phyloP scores from a whole-genome alignment of 2,888 invertebrate genomes.

The Calameuta filiformis region DNA sequence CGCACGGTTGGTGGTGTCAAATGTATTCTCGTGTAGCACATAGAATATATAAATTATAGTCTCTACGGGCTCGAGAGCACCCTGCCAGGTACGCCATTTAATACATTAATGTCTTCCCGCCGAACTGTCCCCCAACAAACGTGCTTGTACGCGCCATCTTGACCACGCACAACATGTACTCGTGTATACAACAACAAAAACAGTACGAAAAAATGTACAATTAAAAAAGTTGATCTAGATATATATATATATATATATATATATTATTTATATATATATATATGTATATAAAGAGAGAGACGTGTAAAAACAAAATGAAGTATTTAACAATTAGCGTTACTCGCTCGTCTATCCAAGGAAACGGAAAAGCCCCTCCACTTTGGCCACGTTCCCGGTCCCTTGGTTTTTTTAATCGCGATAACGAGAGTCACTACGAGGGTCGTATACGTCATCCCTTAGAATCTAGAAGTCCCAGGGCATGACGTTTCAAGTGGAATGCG shows the following conservation, averaged over 20 bases:
- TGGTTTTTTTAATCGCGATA: background rate
- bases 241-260: too few species aligned
- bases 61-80: slow-evolving; percentile 18
- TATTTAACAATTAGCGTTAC: background rate
- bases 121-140: slow-evolving; percentile 30
- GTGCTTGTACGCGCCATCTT: background rate
- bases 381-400: background rate
- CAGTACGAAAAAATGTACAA: background rate
- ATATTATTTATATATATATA: too few species aligned
- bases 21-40: background rate
- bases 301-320: background rate
- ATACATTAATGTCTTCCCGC: background rate
- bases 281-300: background rate
- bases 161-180: background rate
- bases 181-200: background rate
- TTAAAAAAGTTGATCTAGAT: background rate
- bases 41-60: slow-evolving; percentile 14
- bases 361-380: background rate
- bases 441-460: background rate
- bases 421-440: background rate
- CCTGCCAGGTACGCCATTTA: slow-evolving; percentile 6
- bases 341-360: background rate
- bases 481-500: background rate
- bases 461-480: background rate
- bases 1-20: background rate